Base-by-base conservation (phyloP, 1,140 invertebrate genomes). In the Scaptomyza graminum region DNA sequence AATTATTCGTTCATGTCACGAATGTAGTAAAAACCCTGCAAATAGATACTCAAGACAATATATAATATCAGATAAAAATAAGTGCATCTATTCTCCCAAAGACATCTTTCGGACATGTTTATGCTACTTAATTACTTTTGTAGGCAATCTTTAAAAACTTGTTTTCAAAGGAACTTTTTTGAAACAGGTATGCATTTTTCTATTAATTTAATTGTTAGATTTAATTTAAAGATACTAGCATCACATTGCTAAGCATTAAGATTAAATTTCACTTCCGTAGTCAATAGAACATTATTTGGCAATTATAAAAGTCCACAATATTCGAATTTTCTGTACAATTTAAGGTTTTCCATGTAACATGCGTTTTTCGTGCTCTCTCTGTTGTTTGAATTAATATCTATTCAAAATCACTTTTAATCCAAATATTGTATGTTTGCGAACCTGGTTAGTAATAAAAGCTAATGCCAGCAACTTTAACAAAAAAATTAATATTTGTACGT, bases 151-250 rank as follows among this genome's bases (percentile, higher is more conserved):
- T 34, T 9, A 74, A 44, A 22, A 82, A 62, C 34, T 56, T 47
- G 43, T 83, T 62, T 7, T 18, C 37, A 1, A 56, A 31, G 1
- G 60, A n/a, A 5, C 49, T 72, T 15, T 70, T 61, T 0, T 50
- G 47, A 8, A 83, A 11, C 79, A 82, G 0, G 66, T 8, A 43
- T 82, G 62, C 5, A 78, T 22, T 15, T 70, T 74, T 6, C 83
- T 25, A 13, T 79, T 41, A 6, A 82, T 4, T 0, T n/a, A n/a
- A n/a, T n/a, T n/a, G n/a, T n/a, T n/a, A n/a, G n/a, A n/a, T n/a
- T n/a, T n/a, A n/a, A n/a, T n/a, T n/a, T n/a, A n/a, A n/a, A n/a
- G n/a, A n/a, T n/a, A n/a, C n/a, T n/a, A 5, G 67, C 73, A 67
- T 76, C 76, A 0, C 39, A 49, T 18, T 69, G 16, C 9, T n/a